Conservation (phyloP, 2,888 invertebrate genomes). For the Ceraclea dissimilis region DNA sequence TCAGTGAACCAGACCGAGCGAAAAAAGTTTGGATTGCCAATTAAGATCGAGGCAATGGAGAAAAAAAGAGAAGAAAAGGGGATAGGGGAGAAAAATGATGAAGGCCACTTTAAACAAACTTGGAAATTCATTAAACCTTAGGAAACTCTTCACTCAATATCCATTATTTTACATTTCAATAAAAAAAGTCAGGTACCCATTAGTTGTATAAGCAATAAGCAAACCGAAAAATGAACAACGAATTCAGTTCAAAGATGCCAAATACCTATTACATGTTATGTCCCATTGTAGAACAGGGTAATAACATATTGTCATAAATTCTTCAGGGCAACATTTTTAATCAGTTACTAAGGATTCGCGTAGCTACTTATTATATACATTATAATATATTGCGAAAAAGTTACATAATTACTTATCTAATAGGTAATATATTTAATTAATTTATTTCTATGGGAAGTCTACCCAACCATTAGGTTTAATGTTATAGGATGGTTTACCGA, state of each 20-base stretch:
- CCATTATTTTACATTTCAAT: slow-evolving; percentile 6
- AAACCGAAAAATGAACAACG: too few relatives aligned
- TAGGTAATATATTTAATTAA: too few relatives aligned
- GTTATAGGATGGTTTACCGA: too few relatives aligned
- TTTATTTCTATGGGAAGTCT: too few relatives aligned
- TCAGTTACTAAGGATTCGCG: not conserved
- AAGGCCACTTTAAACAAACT: slow-evolving; percentile 15
- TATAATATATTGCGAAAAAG: too few relatives aligned
- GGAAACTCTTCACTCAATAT: not conserved
- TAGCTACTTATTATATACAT: not conserved
- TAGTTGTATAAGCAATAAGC: too few relatives aligned
- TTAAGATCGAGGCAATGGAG: slow-evolving; percentile 19
- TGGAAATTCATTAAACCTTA: slow-evolving; percentile 17
- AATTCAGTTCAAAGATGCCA: too few relatives aligned
- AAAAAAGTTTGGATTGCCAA: slow-evolving; percentile 24
- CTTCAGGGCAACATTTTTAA: too few relatives aligned
- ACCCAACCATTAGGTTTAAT: too few relatives aligned
- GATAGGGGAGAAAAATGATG: slow-evolving; percentile 2
- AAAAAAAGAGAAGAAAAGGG: not conserved
- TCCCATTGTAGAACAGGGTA: too few relatives aligned
- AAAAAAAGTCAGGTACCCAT: not conserved
- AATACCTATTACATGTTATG: too few relatives aligned
- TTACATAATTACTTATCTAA: too few relatives aligned
- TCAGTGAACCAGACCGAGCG: slow-evolving; percentile 20
- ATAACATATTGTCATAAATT: not conserved